phyloP scores from a whole-genome alignment of 2,113 vertebrate species.

The Sinocyclocheilus anophthalmus region DNA sequence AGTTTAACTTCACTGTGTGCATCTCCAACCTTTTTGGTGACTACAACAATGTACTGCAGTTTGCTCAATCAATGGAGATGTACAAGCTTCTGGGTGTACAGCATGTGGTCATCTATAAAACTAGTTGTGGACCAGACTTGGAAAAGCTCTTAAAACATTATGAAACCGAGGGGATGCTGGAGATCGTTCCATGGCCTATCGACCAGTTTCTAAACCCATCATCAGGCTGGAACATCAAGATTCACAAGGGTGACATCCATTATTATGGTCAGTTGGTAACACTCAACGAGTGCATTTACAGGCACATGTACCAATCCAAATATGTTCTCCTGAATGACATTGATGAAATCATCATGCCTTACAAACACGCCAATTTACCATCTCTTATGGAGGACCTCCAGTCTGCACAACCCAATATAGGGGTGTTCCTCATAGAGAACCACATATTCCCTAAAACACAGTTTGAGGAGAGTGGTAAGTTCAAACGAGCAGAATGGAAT shows the following conservation, averaged over 20 bases:
- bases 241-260: conserved; percentile 60
- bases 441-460: conserved; percentile 64
- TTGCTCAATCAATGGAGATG: conserved; percentile 72
- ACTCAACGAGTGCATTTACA: conserved; percentile 62
- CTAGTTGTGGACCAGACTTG: conserved; percentile 68
- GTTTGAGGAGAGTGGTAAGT: conserved; percentile 33
- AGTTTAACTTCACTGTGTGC: conserved; percentile 72
- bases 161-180: conserved; percentile 62
- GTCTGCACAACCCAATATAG: conserved; percentile 55
- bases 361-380: conserved; percentile 62
- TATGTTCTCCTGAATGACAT: conserved; percentile 68
- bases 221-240: conserved; percentile 50
- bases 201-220: no score
- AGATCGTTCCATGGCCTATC: conserved; percentile 63
- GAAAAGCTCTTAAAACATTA: conserved; percentile 70
- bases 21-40: conserved; percentile 73
- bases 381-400: conserved; percentile 67
- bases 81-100: conserved; percentile 71
- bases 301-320: conserved; percentile 63
- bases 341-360: conserved; percentile 72
- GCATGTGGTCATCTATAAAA: conserved; percentile 73
- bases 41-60: conserved; percentile 75
- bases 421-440: conserved; percentile 70
- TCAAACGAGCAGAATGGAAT: conserved; percentile 62
- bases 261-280: conserved; percentile 62